Evolutionary conservation across 2,113 vertebrate species (phyloP).

Genomic region (Isichthys henryi): DNA sequence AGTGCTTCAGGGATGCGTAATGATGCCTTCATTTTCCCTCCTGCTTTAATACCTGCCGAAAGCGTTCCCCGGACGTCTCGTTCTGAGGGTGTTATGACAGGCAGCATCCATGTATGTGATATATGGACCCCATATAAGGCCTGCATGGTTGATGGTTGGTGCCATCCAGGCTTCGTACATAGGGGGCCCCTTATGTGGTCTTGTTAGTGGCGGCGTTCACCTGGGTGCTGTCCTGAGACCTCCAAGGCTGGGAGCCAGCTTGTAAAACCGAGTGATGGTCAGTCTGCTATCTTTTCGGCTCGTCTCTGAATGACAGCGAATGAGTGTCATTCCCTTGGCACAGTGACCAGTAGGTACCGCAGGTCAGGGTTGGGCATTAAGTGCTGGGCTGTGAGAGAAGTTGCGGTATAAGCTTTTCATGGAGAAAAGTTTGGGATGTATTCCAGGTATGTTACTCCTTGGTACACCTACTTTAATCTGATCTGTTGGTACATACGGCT

Average conservation of each 20-base stretch:
- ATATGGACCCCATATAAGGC: neutral
- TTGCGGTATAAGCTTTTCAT: neutral
- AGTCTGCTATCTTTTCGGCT: neutral
- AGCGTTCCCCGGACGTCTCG: neutral
- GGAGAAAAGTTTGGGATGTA: neutral
- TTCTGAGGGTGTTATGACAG: neutral
- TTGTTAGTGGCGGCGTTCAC: neutral
- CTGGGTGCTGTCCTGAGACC: neutral
- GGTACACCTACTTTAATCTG: neutral
- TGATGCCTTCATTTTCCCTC: neutral
- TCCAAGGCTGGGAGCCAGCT: slow-evolving; percentile 1
- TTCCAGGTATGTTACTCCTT: neutral
- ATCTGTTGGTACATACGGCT: neutral
- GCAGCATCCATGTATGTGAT: neutral
- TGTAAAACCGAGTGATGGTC: neutral
- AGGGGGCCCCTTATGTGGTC: neutral
- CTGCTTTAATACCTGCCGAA: neutral
- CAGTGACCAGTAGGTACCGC: neutral
- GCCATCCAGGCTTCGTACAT: neutral
- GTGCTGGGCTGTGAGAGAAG: neutral
- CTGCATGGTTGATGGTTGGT: neutral
- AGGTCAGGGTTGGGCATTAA: neutral
- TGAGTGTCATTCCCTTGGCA: neutral
- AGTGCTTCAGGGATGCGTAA: neutral
- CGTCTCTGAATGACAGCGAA: neutral